Conservation (phyloP, 2,797 vertebrate genomes). For the Myotis myotis region DNA sequence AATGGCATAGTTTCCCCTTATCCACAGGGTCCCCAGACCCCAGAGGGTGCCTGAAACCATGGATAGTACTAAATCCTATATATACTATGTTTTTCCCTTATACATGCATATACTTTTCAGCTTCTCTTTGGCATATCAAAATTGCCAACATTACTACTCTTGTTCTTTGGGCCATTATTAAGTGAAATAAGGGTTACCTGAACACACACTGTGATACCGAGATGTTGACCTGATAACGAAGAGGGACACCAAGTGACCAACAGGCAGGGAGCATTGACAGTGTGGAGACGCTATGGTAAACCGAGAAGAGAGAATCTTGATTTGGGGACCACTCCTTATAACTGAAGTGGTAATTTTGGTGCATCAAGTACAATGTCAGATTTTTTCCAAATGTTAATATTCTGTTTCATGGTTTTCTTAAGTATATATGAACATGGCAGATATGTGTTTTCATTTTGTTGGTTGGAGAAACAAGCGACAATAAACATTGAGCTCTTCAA, state of each 20-base stretch:
- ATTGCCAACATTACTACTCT: neutral
- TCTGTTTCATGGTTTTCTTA: neutral
- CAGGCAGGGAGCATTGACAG: neutral
- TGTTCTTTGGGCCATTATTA: neutral
- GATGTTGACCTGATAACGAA: neutral
- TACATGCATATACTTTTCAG: neutral
- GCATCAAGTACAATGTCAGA: neutral
- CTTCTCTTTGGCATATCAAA: neutral
- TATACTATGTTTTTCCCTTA: neutral
- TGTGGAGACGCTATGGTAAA: neutral
- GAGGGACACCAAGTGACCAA: neutral
- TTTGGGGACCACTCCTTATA: neutral
- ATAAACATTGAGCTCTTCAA: neutral
- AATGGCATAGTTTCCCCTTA: neutral
- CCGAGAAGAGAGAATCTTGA: neutral
- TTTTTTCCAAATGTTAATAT: constrained; percentile 19
- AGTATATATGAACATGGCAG: neutral
- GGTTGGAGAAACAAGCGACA: neutral
- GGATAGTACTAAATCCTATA: neutral
- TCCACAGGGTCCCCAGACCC: neutral
- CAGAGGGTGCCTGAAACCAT: neutral
- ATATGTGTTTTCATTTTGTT: neutral
- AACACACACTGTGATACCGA: neutral
- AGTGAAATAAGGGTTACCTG: neutral
- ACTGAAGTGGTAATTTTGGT: neutral